These are phyloP conservation scores for Zophobas atratus DNA, from an alignment of 1,140 invertebrate genomes.

Conservation along the genomic window DNA sequence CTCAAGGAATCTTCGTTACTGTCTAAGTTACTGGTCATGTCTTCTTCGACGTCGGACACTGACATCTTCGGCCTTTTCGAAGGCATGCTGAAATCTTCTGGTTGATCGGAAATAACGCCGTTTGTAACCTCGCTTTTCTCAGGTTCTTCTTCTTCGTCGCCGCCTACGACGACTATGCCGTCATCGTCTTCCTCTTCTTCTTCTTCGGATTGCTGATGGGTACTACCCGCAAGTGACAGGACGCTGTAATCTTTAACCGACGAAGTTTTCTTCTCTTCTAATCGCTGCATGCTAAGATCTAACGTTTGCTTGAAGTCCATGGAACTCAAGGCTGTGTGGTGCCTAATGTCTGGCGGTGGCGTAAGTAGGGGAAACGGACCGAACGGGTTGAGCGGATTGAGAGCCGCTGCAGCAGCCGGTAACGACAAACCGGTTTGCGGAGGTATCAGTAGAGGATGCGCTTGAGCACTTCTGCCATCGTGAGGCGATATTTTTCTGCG, in stretches of 20 bases:
- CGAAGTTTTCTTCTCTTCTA: conserved; percentile 74
- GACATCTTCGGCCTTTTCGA: conserved; percentile 74
- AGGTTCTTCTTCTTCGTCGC: conserved; percentile 76
- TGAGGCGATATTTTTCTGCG: conserved; percentile 94
- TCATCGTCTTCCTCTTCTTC: conserved; percentile 73
- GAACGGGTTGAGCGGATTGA: conserved; percentile 80
- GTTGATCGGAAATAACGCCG: conserved; percentile 69
- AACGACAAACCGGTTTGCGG: conserved; percentile 78
- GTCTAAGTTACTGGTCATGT: conserved; percentile 77
- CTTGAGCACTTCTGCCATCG: conserved; percentile 89
- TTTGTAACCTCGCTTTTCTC: conserved; percentile 59
- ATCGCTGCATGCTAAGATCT: conserved; percentile 70
- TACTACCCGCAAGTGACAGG: conserved; percentile 58
- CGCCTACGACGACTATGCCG: conserved; percentile 76
- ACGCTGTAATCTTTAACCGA: conserved; percentile 69
- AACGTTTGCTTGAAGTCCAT: conserved; percentile 79
- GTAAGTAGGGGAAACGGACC: conserved; percentile 83
- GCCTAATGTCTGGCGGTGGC: conserved; percentile 80
- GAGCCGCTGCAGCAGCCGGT: conserved; percentile 71
- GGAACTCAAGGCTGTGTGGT: conserved; percentile 73
- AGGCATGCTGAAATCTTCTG: conserved; percentile 79
- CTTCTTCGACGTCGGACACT: conserved; percentile 78
- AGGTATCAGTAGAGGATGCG: conserved; percentile 84
- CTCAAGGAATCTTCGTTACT: conserved; percentile 83
- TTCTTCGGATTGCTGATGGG: conserved; percentile 66